These are phyloP conservation scores for Myripristis jacobus DNA, from an alignment of 2,797 vertebrate genomes.

Conservation along the genomic window DNA sequence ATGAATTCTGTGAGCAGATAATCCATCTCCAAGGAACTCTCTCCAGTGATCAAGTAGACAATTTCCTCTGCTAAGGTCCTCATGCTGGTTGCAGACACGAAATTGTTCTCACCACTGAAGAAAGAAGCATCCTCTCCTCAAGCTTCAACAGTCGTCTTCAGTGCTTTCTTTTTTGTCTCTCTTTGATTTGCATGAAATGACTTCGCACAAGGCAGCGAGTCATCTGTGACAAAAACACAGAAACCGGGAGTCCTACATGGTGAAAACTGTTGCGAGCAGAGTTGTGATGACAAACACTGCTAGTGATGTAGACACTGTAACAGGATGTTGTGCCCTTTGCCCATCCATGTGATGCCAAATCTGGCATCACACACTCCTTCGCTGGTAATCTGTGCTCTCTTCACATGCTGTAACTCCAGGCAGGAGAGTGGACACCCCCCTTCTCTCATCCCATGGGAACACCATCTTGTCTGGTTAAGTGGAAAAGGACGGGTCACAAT, in stretches of 20 bases:
- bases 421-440: slow-evolving; percentile 38
- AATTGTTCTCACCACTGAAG: background rate
- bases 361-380: slow-evolving; percentile 31
- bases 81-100: background rate
- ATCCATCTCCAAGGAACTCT: slow-evolving; percentile 13
- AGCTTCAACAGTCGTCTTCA: background rate
- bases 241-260: background rate
- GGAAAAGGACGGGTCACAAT: slow-evolving; percentile 58
- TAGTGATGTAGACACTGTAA: slow-evolving; percentile 9
- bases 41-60: background rate
- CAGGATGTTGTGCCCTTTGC: background rate
- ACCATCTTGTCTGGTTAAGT: slow-evolving; percentile 50
- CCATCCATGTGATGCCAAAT: slow-evolving; percentile 4
- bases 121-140: slow-evolving; percentile 6
- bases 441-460: slow-evolving; percentile 40
- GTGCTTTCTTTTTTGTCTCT: background rate
- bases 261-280: slow-evolving; percentile 1
- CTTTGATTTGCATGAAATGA: background rate
- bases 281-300: background rate
- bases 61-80: background rate
- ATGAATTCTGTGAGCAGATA: background rate
- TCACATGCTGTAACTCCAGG: slow-evolving; percentile 48
- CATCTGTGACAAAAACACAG: background rate
- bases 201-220: slow-evolving; percentile 10
- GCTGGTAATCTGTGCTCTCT: slow-evolving; percentile 20